Base-by-base conservation (phyloP, 2,888 invertebrate genomes). In the Lissocephala sabroskyi region DNA sequence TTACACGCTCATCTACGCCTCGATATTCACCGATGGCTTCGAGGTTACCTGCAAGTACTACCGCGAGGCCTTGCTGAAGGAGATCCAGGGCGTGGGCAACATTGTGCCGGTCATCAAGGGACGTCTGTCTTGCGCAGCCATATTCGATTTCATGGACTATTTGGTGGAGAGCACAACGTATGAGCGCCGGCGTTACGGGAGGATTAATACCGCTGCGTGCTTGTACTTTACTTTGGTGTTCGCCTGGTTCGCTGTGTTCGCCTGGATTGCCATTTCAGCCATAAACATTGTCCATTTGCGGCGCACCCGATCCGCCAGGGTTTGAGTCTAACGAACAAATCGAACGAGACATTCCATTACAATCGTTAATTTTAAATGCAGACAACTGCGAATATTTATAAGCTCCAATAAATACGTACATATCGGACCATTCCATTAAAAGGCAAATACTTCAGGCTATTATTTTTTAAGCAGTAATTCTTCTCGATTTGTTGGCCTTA, bases 141-240 rank as follows among this genome's bases (percentile, higher is more conserved):
- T 93, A 41, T 90, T 89, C 64, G 94, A 94, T 84, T 94, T 92
- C 80, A 92, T 94, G 92, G 94, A 94, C 80, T 94, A 92, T 67
- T 85, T 94, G 51, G 91, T 92, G 52, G 89, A 91, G 42, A 90
- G 91, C 62, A 81, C 83, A 11, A 86, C 88, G 0, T 89, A 88
- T 41, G 88, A 89, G 59, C 88, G 88, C 61, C 86, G 90, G 17
- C 87, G 90, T 28, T 89, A 89, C 7, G 89, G 89, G 41, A 87
- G 88, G 57, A 93, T 94, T 32, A 91, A 94, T 76, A 93, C 92
- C 0, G 90, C 91, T 0, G 77, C 89, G 2, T 87, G 91, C 9
- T 85, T 93, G 43, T 89, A 90, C 48, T 74, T 92, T 18, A 90
- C 92, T 0, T 82, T 94, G 6, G 73, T 88, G 10, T 82, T 88